These are phyloP conservation scores for Bucorvus abyssinicus DNA, from an alignment of 2,797 vertebrate species.

Conservation along the genomic window DNA sequence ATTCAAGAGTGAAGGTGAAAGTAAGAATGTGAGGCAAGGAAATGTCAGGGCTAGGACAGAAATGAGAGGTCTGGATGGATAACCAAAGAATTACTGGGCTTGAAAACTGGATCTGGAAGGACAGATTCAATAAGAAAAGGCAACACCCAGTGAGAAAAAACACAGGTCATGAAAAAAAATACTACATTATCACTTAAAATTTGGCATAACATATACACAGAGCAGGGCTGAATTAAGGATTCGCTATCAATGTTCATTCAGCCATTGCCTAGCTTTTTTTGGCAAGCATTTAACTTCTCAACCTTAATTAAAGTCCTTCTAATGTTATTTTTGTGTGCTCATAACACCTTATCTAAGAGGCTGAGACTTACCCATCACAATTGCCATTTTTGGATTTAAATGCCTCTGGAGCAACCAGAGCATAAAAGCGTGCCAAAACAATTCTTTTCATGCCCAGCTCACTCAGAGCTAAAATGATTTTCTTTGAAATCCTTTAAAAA, in stretches of 20 bases:
- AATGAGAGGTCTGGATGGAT: background rate
- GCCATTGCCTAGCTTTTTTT: background rate
- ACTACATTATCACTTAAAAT: background rate
- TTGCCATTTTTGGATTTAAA: conserved; percentile 1
- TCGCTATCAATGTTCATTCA: background rate
- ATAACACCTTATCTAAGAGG: background rate
- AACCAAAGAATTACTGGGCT: background rate
- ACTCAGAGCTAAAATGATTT: background rate
- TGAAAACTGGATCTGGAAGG: background rate
- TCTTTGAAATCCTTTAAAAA: background rate
- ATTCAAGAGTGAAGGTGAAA: background rate
- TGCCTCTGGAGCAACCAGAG: background rate
- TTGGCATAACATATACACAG: background rate
- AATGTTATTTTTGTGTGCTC: background rate
- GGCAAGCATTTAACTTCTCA: background rate
- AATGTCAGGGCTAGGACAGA: background rate
- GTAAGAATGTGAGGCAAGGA: background rate
- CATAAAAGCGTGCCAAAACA: conserved; percentile 25
- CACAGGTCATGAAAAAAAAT: background rate
- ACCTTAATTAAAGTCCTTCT: background rate
- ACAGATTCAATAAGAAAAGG: background rate
- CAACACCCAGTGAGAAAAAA: background rate
- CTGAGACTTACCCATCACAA: background rate
- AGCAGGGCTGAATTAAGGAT: background rate
- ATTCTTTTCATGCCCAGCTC: background rate